A percentile compares a stretch with the other conserved stretches of the same genome.
phyloP scores from a whole-genome alignment of 1,140 invertebrate species.

The Pantala flavescens region DNA sequence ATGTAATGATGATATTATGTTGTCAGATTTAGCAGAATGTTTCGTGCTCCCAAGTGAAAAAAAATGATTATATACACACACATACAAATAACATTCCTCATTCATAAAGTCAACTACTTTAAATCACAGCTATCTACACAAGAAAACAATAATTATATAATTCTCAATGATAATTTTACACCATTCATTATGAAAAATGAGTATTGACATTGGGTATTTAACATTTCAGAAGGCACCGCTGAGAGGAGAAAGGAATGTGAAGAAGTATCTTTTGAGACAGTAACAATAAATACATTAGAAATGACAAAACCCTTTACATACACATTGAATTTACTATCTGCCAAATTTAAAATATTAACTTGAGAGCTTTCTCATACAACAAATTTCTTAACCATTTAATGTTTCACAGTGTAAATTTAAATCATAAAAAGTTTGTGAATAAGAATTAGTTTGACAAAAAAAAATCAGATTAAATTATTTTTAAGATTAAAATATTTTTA shows the following conservation, averaged over 20 bases:
- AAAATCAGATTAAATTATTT: too few relatives aligned
- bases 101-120: neutral
- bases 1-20: neutral
- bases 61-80: neutral
- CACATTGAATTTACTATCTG: neutral
- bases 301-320: neutral
- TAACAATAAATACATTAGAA: neutral
- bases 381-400: too few relatives aligned
- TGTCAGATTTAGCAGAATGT: neutral
- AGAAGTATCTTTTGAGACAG: neutral
- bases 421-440: too few relatives aligned
- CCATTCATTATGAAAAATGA: neutral
- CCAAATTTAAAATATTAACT: neutral
- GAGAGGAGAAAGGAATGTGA: neutral
- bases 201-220: neutral
- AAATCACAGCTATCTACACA: neutral
- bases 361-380: neutral
- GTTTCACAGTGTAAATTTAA: too few relatives aligned
- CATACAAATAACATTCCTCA: constrained; percentile 7
- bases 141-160: neutral
- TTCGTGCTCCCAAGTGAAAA: constrained; percentile 8
- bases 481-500: too few relatives aligned
- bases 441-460: too few relatives aligned
- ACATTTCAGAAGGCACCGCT: constrained; percentile 7
- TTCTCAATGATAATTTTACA: neutral